Base-by-base conservation (phyloP, 2,888 invertebrate genomes). In the Caenorhabditis uteleia region DNA sequence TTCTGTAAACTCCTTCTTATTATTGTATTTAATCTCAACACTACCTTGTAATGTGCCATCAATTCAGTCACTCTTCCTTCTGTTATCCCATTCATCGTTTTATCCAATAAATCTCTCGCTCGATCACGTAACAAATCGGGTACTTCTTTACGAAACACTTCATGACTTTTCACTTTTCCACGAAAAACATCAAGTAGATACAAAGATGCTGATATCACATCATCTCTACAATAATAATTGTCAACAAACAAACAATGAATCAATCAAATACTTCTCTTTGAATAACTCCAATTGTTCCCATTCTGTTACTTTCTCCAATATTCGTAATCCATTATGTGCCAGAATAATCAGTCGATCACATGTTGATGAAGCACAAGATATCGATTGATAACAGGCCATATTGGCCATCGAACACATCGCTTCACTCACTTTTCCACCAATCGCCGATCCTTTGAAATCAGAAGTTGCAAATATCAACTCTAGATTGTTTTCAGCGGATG, bases 351-450 rank as follows among this genome's bases (percentile, higher is more conserved):
- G 26, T 16, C 58, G 36, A 45, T 67, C 56, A 4, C 57, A 51
- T 25, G 66, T 57, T 4, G 56, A 57, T 0, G 66, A 56, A 10
- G 66, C 66, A 8, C 42, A 56, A 16, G 51, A 38, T 7, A 75
- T 54, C 4, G 78, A 74, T 36, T 76, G 77, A 45, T 74, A 77
- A 44, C 78, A 78, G 1, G 70, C 74, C n/a, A 55, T 56, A 70
- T 48, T 81, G 68, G 76, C 74, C 27, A 75, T 33, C 53, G 84
- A 83, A 81, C 87, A 87, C 88, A 91, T 88, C 12, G 91, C 91
- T 84, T 88, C 88, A 82, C 89, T 89, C 64, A 90, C 97, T 83
- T 93, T 93, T 0, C 95, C 95, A 6, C 97, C 97, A 0, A 95
- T 95, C 64, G 94, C 93, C 34, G 48, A 55, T 39, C 71, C 85